Percentiles rank a stretch among this genome's conserved stretches.
Evolutionary conservation across 2,113 vertebrate species (phyloP).

Genomic region (Platysteira castanea): DNA sequence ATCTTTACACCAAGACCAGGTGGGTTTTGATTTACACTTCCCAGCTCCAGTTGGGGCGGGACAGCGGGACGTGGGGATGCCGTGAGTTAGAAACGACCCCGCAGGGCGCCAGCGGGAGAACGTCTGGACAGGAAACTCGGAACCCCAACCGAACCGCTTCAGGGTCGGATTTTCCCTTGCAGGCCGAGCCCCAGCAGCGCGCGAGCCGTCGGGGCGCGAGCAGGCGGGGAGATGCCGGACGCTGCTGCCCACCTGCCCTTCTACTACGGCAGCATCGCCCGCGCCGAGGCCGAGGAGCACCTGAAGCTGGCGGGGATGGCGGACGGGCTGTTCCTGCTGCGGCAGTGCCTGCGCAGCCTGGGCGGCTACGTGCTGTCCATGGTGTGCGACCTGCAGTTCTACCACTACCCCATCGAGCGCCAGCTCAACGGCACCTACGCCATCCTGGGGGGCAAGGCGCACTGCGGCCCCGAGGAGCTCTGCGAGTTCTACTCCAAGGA

Average conservation of each 20-base stretch:
- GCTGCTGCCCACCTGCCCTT: conserved; percentile 90
- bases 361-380: conserved; percentile 93
- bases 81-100: background rate
- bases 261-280: conserved; percentile 93
- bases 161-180: background rate
- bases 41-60: background rate
- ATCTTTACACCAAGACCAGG: background rate
- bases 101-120: background rate
- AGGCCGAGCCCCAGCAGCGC: accelerated
- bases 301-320: conserved; percentile 92
- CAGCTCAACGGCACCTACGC: conserved; percentile 92
- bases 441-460: conserved; percentile 84
- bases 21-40: background rate
- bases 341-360: conserved; percentile 91
- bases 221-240: conserved; percentile 77
- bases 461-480: conserved; percentile 92
- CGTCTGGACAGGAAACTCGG: background rate
- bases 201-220: accelerated
- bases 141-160: background rate
- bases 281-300: conserved; percentile 86
- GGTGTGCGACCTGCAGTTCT: conserved; percentile 83
- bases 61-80: background rate
- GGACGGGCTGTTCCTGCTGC: conserved; percentile 90
- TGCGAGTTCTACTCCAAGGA: conserved; percentile 94
- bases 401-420: conserved; percentile 92